phyloP scores from a whole-genome alignment of 2,797 vertebrate species.

The Limosa lapponica region DNA sequence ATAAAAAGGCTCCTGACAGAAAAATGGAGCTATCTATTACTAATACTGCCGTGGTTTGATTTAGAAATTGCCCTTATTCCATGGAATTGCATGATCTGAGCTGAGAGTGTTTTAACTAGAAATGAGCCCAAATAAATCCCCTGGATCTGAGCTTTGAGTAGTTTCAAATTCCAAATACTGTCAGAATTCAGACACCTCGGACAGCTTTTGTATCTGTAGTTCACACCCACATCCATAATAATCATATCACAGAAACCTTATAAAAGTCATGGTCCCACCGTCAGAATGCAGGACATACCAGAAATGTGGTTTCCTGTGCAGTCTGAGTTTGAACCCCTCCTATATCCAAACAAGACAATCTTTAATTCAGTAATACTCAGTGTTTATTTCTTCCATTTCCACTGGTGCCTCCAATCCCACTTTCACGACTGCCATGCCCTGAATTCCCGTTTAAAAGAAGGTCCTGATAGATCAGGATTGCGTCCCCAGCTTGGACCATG shows the following conservation, averaged over 20 bases:
- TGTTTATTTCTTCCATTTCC: not conserved
- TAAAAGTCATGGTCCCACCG: not conserved
- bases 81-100: not conserved
- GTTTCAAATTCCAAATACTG: not conserved
- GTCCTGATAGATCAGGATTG: not conserved
- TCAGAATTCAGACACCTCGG: not conserved
- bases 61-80: not conserved
- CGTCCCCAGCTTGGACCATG: not conserved
- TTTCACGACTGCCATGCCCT: not conserved
- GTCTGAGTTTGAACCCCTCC: not conserved
- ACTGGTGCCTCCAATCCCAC: not conserved
- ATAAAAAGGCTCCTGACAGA: slow-evolving; percentile 21
- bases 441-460: not conserved
- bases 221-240: not conserved
- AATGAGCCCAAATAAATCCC: not conserved
- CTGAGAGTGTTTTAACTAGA: not conserved
- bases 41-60: not conserved
- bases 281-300: not conserved
- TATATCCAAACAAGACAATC: not conserved
- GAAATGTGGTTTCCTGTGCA: not conserved
- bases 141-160: not conserved
- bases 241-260: not conserved
- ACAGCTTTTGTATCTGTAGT: not conserved
- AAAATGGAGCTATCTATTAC: not conserved
- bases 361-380: not conserved